These are phyloP conservation scores for Epinephelus moara DNA, from an alignment of 2,113 vertebrate species.

Conservation along the genomic window DNA sequence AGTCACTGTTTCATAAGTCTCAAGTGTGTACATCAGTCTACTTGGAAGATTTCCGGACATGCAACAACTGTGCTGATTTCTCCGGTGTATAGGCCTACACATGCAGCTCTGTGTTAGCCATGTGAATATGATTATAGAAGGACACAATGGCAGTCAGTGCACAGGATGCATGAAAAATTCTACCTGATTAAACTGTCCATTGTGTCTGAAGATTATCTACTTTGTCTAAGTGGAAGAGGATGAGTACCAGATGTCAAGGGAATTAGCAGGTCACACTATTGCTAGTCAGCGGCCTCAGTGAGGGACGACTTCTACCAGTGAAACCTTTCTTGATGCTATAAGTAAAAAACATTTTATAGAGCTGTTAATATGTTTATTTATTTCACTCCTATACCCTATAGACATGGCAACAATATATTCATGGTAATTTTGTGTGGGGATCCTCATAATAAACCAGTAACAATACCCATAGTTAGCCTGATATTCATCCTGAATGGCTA, in stretches of 20 bases:
- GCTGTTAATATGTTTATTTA: not conserved
- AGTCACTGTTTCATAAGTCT: conserved; percentile 46
- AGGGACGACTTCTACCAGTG: not conserved
- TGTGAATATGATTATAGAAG: conserved; percentile 44
- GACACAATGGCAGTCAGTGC: conserved; percentile 26
- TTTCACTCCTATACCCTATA: not conserved
- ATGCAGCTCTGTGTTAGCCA: conserved; percentile 8
- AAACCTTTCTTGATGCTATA: not conserved
- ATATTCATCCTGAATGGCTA: not conserved
- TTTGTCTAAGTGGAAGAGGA: conserved; percentile 64
- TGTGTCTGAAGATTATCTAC: conserved; percentile 65
- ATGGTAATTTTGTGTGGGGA: not conserved
- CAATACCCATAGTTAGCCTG: not conserved
- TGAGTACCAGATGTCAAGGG: conserved; percentile 56
- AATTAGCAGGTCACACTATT: conserved; percentile 38
- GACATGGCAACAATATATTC: not conserved
- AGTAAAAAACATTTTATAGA: not conserved
- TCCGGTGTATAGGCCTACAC: conserved; percentile 4
- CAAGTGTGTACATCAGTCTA: conserved; percentile 9
- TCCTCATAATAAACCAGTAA: not conserved
- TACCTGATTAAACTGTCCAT: conserved; percentile 48
- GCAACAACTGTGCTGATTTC: conserved; percentile 3
- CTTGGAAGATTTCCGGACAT: conserved; percentile 27
- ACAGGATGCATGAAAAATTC: conserved; percentile 3
- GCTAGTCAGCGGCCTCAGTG: conserved; percentile 1